phyloP scores from a whole-genome alignment of 2,113 vertebrate species.

The Tichodroma muraria region DNA sequence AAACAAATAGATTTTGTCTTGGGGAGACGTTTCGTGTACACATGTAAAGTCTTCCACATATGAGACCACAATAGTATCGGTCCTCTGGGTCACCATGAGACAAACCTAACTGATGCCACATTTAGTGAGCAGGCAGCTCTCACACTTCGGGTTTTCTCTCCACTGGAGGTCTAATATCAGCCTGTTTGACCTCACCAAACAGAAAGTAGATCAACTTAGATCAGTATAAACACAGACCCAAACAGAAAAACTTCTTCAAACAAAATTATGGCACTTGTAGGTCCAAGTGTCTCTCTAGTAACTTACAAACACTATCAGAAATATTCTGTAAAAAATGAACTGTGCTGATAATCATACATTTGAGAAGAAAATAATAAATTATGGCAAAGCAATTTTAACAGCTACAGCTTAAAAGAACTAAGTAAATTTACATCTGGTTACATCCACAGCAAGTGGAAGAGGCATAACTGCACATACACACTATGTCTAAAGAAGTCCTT shows the following conservation, averaged over 20 bases:
- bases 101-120: not conserved
- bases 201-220: not conserved
- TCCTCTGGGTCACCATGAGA: not conserved
- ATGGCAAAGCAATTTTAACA: not conserved
- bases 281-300: not conserved
- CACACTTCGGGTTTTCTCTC: not conserved
- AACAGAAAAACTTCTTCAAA: not conserved
- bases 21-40: not conserved
- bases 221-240: not conserved
- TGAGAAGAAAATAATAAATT: not conserved
- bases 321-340: not conserved
- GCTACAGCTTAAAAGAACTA: not conserved
- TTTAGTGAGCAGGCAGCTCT: not conserved
- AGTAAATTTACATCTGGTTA: not conserved
- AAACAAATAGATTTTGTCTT: not conserved
- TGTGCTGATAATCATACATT: not conserved
- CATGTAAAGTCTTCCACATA: rapidly evolving
- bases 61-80: not conserved
- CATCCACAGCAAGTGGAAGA: not conserved
- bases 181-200: not conserved
- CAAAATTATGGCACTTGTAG: not conserved
- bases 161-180: not conserved
- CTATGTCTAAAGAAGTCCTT: not conserved
- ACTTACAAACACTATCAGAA: not conserved
- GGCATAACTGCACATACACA: rapidly evolving